phyloP scores from a whole-genome alignment of 2,797 vertebrate species.

The Zenarchopterus dispar region DNA sequence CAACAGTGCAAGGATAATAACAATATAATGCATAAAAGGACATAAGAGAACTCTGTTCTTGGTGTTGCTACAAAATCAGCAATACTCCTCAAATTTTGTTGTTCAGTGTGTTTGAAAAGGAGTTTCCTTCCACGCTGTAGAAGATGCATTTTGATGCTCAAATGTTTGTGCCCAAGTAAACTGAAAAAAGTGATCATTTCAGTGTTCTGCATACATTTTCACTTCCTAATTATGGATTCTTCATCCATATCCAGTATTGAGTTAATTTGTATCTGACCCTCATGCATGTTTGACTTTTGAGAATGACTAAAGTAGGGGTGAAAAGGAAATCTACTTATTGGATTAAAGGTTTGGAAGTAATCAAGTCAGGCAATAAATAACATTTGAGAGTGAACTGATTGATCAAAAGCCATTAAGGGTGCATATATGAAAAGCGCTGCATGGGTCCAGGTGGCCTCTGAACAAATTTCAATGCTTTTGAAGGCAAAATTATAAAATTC shows the following conservation, averaged over 20 bases:
- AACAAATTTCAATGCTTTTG: slow-evolving; percentile 43
- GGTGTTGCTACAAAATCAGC: not conserved
- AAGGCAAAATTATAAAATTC: slow-evolving; percentile 33
- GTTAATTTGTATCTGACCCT: too few species aligned
- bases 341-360: slow-evolving; percentile 15
- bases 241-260: too few species aligned
- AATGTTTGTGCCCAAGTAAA: not conserved
- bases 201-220: not conserved
- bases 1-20: slow-evolving; percentile 26
- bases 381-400: slow-evolving; percentile 16
- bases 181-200: not conserved
- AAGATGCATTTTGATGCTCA: too few species aligned
- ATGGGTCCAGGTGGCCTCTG: slow-evolving; percentile 33
- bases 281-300: too few species aligned
- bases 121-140: too few species aligned
- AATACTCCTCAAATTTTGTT: not conserved
- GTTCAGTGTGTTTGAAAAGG: too few species aligned
- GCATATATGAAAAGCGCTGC: not conserved
- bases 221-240: not conserved
- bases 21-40: slow-evolving; percentile 7
- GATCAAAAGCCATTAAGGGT: slow-evolving; percentile 40
- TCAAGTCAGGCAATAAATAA: slow-evolving; percentile 3
- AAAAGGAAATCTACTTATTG: slow-evolving; percentile 14
- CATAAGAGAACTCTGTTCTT: not conserved
- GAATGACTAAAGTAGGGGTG: not conserved